Evolutionary conservation across 2,797 vertebrate genomes (phyloP), one percentile per base, ranked within the genome.

Genomic region (Mormyrops boulengeri): DNA sequence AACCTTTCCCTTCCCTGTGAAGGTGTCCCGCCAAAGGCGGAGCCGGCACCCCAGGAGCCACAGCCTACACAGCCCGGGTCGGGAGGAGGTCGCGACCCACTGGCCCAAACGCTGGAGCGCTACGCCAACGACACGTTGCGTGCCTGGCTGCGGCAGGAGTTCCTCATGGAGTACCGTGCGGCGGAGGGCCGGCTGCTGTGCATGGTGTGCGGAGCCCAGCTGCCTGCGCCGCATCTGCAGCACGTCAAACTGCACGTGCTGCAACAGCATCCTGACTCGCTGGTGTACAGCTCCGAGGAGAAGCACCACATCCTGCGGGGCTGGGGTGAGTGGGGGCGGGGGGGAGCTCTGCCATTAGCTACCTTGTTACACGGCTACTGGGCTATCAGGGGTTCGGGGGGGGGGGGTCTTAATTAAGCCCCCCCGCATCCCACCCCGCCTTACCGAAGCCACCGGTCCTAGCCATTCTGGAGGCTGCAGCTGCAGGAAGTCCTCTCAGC

Each of bases 71-170:
- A 89, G 87, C 50, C 0, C 49, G 91, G 92, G 1, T 88, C 90
- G 87, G 92, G 91, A 88, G 93, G 92, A 93, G 94, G 93, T 89
- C 52, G 88, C 41, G 93, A 95, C 4, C 95, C 94, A 3, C 92
- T 93, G 5, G 93, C 93, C 0, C 91, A 86, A 80, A 95, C 95
- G 12, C 91, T 98, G 93, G 97, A 98, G 62, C 96, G 96, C 90
- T 97, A 97, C 92, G 95, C 98, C 92, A 98, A 98, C 22, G 96
- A 98, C 92, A 97, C 97, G 2, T 93, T 98, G 93, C 97, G 98
- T 52, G 97, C 96, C 91, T 98, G 97, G 97, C 97, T 98, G 92
- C 96, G 97, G 66, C 97, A 97, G 80, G 98, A 98, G 95, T 98
- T 97, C 94, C 95, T 98, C 91, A 97, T 98, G 97, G 97, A 98